These are phyloP conservation scores for Chlorocebus sabaeus DNA, from an alignment of 2,113 vertebrate species.

Conservation along the genomic window DNA sequence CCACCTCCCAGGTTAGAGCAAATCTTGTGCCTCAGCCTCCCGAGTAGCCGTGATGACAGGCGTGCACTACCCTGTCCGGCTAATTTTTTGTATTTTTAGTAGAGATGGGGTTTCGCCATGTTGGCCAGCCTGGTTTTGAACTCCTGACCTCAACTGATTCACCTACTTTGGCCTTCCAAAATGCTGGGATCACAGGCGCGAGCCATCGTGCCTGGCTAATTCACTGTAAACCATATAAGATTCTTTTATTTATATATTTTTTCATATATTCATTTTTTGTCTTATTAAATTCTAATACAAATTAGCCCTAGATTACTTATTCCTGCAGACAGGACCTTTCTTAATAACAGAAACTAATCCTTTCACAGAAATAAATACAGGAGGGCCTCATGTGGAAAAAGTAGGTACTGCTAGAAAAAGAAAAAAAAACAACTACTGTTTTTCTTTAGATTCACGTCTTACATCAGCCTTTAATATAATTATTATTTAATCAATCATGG, in stretches of 20 bases:
- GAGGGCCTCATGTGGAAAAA: slow-evolving; percentile 76
- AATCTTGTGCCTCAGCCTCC: too few species aligned
- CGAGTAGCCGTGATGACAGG: too few species aligned
- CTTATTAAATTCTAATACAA: not conserved
- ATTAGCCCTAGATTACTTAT: not conserved
- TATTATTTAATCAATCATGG: not conserved
- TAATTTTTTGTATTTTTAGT: too few species aligned
- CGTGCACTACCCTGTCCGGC: too few species aligned
- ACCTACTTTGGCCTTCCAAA: too few species aligned
- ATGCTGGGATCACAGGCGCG: too few species aligned
- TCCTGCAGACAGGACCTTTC: not conserved
- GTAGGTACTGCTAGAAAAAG: slow-evolving; percentile 42
- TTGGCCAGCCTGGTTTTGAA: too few species aligned
- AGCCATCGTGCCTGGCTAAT: not conserved
- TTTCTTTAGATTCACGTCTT: not conserved
- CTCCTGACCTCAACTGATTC: too few species aligned
- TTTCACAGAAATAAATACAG: slow-evolving; percentile 68
- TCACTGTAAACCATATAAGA: not conserved
- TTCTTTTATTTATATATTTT: not conserved
- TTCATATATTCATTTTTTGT: not conserved
- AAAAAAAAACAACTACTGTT: not conserved
- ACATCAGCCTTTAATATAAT: not conserved
- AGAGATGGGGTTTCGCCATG: too few species aligned
- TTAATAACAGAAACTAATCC: not conserved
- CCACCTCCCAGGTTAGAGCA: too few species aligned